Evolutionary conservation across 2,113 vertebrate genomes (phyloP).

Genomic region (Heterocephalus glaber): DNA sequence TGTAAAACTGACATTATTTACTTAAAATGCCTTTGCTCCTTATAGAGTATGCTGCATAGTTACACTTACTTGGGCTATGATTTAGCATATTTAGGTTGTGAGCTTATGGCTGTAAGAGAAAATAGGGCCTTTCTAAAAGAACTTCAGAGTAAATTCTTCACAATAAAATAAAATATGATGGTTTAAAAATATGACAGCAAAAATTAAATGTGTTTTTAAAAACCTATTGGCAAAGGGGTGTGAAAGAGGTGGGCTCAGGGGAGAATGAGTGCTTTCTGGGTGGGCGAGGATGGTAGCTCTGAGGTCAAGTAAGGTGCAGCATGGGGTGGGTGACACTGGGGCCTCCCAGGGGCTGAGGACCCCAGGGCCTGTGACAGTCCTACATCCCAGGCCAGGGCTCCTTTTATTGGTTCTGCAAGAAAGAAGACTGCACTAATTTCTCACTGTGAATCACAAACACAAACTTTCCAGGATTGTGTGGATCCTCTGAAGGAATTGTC

Average conservation of each 20-base stretch:
- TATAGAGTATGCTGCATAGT: neutral
- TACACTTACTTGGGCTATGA: slow-evolving; percentile 63
- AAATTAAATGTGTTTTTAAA: slow-evolving; percentile 1
- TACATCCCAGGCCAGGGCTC: neutral
- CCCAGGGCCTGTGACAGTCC: neutral
- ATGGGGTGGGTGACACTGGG: neutral
- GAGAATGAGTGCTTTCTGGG: neutral
- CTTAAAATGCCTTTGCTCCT: slow-evolving; percentile 47
- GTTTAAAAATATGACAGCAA: neutral
- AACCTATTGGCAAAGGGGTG: neutral
- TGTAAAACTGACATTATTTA: neutral
- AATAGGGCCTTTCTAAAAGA: neutral
- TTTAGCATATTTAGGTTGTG: neutral
- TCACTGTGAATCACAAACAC: neutral
- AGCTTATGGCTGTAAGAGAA: slow-evolving; percentile 4
- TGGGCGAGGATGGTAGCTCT: neutral
- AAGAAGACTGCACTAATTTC: neutral
- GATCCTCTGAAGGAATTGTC: neutral
- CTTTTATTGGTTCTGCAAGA: neutral
- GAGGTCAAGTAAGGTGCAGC: neutral
- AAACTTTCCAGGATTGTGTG: neutral
- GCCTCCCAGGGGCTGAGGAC: neutral
- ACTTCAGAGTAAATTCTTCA: neutral
- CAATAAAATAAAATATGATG: neutral
- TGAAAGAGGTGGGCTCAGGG: neutral